These are phyloP conservation scores for Ariolimax columbianus DNA, from an alignment of 2,888 invertebrate genomes.

Conservation along the genomic window DNA sequence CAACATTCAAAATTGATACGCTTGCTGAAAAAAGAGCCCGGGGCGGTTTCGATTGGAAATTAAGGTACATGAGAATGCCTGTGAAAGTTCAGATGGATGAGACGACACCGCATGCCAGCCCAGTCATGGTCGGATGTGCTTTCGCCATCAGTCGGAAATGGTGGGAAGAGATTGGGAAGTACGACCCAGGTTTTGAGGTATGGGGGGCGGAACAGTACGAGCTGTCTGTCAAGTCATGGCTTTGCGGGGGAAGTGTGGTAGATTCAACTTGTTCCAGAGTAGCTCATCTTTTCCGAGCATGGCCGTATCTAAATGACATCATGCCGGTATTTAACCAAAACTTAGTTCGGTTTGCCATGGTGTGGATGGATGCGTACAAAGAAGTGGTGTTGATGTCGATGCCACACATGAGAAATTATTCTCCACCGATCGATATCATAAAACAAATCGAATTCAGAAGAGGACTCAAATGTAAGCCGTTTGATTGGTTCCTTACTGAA, in stretches of 20 bases:
- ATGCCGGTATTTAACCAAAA: not conserved
- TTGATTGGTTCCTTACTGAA: slow-evolving; percentile 17
- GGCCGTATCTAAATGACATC: not conserved
- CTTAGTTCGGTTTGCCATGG: not conserved
- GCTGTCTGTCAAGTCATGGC: slow-evolving; percentile 26
- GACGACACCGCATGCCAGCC: slow-evolving; percentile 1
- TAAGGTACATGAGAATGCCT: not conserved
- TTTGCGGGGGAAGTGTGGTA: slow-evolving; percentile 18
- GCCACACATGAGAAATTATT: slow-evolving; percentile 4
- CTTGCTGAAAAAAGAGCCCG: not conserved
- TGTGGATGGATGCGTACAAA: slow-evolving; percentile 33
- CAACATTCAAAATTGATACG: too few species aligned
- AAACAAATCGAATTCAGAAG: not conserved
- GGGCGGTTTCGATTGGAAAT: not conserved
- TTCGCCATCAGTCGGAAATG: slow-evolving; percentile 24
- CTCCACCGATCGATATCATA: not conserved
- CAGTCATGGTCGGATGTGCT: slow-evolving; percentile 32
- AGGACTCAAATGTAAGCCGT: slow-evolving; percentile 32
- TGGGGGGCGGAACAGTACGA: slow-evolving; percentile 30
- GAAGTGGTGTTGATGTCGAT: not conserved
- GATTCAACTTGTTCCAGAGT: slow-evolving; percentile 26
- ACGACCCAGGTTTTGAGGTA: slow-evolving; percentile 18
- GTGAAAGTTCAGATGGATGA: not conserved
- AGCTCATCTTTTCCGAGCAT: slow-evolving; percentile 6
- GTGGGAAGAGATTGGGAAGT: slow-evolving; percentile 33